A percentile compares a stretch with the other conserved stretches of the same genome.
These are phyloP conservation scores for Drosophila nigricruria DNA, from an alignment of 2,888 invertebrate genomes.

Conservation along the genomic window DNA sequence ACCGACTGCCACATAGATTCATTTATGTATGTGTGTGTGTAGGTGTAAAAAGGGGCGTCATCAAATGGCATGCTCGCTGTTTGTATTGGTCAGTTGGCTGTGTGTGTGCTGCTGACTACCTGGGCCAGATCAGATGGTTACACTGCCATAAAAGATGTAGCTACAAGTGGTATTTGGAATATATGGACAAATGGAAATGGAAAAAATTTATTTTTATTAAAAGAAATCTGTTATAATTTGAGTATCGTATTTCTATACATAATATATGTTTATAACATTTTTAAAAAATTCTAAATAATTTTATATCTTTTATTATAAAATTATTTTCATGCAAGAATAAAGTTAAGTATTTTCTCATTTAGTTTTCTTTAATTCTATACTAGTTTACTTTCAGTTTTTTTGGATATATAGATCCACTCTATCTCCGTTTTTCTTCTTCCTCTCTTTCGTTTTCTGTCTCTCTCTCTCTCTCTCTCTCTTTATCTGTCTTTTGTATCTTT, in stretches of 20 bases:
- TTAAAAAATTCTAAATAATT: too few species aligned
- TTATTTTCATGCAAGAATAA: neutral
- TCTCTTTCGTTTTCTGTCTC: neutral
- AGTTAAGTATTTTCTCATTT: too few species aligned
- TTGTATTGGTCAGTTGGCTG: slow-evolving; percentile 63
- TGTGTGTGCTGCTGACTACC: slow-evolving; percentile 39
- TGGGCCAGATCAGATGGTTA: slow-evolving; percentile 40
- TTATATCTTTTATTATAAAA: neutral
- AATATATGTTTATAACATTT: too few species aligned
- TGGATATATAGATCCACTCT: too few species aligned
- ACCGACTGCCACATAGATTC: neutral
- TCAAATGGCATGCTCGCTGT: slow-evolving; percentile 49
- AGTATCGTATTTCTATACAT: too few species aligned
- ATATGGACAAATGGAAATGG: neutral
- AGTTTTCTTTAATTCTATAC: neutral
- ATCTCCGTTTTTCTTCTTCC: neutral
- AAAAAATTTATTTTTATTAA: neutral
- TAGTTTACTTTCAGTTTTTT: too few species aligned
- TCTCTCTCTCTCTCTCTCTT: neutral
- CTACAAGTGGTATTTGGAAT: neutral
- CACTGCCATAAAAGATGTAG: slow-evolving; percentile 47
- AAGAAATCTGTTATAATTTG: neutral
- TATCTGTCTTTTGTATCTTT: neutral
- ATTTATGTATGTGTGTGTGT: slow-evolving; percentile 19
- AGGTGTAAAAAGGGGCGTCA: slow-evolving; percentile 55